Conservation (phyloP, 1,140 invertebrate genomes). For the Aphis gossypii region DNA sequence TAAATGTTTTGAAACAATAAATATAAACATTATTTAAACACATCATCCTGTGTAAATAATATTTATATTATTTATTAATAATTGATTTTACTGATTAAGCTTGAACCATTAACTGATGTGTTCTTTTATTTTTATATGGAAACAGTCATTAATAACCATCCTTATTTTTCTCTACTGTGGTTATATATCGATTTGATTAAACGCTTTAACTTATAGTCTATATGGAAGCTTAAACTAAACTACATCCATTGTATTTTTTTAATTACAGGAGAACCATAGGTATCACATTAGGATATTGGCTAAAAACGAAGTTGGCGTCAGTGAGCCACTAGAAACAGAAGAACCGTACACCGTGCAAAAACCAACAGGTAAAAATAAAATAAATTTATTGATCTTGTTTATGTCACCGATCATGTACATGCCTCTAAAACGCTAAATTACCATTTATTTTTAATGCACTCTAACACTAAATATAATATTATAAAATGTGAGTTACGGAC, state of each 20-base stretch:
- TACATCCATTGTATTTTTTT: not conserved
- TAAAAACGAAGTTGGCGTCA: constrained; percentile 92
- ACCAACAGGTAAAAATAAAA: constrained; percentile 72
- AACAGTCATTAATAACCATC: too few species aligned
- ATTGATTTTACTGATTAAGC: too few species aligned
- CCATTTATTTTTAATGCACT: not conserved
- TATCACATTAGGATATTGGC: constrained; percentile 91
- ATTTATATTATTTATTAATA: too few species aligned
- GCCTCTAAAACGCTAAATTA: not conserved
- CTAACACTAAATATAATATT: not conserved
- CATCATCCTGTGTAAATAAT: too few species aligned
- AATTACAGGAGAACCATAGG: constrained; percentile 78
- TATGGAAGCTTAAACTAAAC: not conserved
- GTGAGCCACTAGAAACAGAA: constrained; percentile 91
- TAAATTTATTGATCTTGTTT: not conserved
- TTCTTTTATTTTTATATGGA: too few species aligned
- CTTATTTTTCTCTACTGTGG: too few species aligned
- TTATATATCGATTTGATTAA: not conserved
- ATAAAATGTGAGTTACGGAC: not conserved
- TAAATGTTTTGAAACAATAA: too few species aligned
- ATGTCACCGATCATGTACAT: not conserved
- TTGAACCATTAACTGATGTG: too few species aligned
- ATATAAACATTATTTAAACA: too few species aligned
- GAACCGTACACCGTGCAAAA: constrained; percentile 87
- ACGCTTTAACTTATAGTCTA: not conserved